Evolutionary conservation across 2,113 vertebrate species (phyloP), one percentile per base, ranked within the genome.

Genomic region (Oreotrochilus melanogaster): DNA sequence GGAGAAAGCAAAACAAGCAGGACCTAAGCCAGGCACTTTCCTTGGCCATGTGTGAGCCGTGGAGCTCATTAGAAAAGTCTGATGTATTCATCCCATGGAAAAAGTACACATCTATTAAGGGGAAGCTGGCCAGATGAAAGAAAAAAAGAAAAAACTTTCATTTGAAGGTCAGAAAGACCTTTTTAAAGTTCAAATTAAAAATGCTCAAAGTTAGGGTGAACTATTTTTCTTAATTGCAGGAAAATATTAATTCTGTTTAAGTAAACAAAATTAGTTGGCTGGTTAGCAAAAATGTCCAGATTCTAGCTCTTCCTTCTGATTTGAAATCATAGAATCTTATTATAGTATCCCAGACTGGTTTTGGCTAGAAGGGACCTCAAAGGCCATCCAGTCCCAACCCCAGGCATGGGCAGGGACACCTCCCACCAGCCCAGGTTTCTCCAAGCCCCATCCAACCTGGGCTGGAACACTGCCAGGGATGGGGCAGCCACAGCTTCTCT

Each of bases 111-210:
- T 53, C 80, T 65, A 33, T 61, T 75, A 65, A 86, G 39, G 53
- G n/a, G 31, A 69, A 87, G 11, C 57, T 79, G 70, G 86, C 88
- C 45, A 88, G 88, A 94, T 65, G 21, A 33, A 45, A 60, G 37
- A 60, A n/a, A n/a, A n/a, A n/a, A n/a, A n/a, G n/a, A n/a, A n/a
- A n/a, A n/a, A n/a, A 14, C 57, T 92, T 89, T 51, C 47, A 82
- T 51, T 53, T 28, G 3, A 71, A 58, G 21, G 31, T 82, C 61
- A 72, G 35, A 61, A 81, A 85, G 28, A 39, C 56, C 67, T 61
- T 89, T 93, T 78, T 72, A 18, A 94, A 85, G 48, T 71, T 88
- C 48, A 78, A 61, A 82, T 82, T 16, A 88, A 74, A 95, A 93
- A 45, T 67, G 18, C 9, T 91, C 43, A 45, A 72, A 90, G 30